Conservation (phyloP, 2,888 invertebrate genomes). For the Drosophila merina region DNA sequence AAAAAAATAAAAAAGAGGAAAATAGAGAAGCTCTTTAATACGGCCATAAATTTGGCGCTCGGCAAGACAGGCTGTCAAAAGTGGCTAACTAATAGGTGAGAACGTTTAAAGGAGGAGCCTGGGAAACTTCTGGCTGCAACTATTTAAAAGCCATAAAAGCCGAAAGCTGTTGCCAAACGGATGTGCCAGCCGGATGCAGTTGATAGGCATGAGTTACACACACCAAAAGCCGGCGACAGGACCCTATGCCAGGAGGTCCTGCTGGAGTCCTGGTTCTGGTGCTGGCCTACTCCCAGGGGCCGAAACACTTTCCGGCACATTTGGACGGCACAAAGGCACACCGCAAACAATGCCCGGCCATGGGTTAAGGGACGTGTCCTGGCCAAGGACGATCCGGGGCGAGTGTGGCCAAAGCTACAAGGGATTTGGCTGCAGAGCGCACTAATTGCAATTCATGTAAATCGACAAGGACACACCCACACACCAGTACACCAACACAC, state of each 20-base stretch:
- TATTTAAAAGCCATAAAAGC: conserved; percentile 80
- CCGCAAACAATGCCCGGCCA: conserved; percentile 62
- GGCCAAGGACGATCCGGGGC: background rate
- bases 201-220: conserved; percentile 66
- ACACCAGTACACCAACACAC: conserved; percentile 20
- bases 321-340: conserved; percentile 65
- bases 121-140: conserved; percentile 57
- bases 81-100: conserved; percentile 27
- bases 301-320: conserved; percentile 38
- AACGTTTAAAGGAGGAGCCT: background rate
- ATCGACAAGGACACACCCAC: conserved; percentile 69
- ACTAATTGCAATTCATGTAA: conserved; percentile 77
- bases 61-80: conserved; percentile 62
- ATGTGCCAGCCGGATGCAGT: conserved; percentile 70
- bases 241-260: conserved; percentile 4
- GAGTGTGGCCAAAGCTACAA: conserved; percentile 63
- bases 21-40: conserved; percentile 67
- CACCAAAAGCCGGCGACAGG: conserved; percentile 21
- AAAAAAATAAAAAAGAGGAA: conserved; percentile 17
- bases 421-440: conserved; percentile 63
- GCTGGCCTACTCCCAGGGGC: conserved; percentile 1
- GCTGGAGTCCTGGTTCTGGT: background rate
- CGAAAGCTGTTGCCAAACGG: conserved; percentile 71
- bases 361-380: background rate
- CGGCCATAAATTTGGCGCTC: conserved; percentile 75